Conservation (phyloP, 2,113 vertebrate genomes). For the Ibidorhyncha struthersii region DNA sequence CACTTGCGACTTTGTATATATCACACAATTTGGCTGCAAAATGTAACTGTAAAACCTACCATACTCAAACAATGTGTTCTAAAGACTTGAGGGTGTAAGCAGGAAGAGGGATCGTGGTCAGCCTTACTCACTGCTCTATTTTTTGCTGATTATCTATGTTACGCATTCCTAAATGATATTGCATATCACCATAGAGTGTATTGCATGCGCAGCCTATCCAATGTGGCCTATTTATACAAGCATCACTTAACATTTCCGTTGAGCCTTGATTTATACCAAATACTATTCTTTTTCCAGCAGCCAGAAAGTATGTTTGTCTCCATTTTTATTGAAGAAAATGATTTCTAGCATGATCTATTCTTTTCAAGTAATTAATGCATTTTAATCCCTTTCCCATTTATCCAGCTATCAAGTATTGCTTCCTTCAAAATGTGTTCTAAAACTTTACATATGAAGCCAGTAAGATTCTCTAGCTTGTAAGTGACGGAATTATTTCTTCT, state of each 20-base stretch:
- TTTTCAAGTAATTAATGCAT: not conserved
- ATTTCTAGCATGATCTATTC: not conserved
- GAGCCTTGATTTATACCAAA: not conserved
- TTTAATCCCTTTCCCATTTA: not conserved
- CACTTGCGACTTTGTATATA: accelerated
- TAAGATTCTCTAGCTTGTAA: not conserved
- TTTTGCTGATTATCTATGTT: not conserved
- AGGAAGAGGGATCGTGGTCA: not conserved
- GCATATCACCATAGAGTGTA: not conserved
- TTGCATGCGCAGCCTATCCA: not conserved
- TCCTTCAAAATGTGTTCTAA: not conserved
- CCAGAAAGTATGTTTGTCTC: not conserved
- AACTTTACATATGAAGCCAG: not conserved
- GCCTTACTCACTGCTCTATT: not conserved
- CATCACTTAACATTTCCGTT: not conserved
- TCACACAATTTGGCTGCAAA: not conserved
- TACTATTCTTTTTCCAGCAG: not conserved
- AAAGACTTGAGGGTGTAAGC: not conserved
- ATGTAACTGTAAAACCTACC: not conserved
- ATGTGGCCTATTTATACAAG: not conserved
- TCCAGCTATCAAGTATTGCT: not conserved
- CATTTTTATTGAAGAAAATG: not conserved
- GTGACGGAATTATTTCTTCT: not conserved
- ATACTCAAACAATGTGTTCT: not conserved
- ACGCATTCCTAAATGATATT: not conserved